Conservation (phyloP, 1,140 invertebrate genomes). For the Drosophila nikananu region DNA sequence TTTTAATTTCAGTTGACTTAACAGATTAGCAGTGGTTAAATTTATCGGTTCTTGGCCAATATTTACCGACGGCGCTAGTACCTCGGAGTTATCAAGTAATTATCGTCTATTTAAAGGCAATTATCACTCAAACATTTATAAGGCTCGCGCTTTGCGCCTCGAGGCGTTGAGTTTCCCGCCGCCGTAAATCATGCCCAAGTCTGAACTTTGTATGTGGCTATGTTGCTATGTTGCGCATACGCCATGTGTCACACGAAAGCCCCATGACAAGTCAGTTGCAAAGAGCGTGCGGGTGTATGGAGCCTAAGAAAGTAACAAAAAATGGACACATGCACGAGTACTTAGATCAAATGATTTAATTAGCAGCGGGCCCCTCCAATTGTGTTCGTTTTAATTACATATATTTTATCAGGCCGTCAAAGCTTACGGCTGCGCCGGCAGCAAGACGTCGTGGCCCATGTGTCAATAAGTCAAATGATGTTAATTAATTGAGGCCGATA, state of each 20-base stretch:
- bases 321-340: slow-evolving; percentile 35
- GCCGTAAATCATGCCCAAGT: slow-evolving; percentile 25
- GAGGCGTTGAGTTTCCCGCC: neutral
- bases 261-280: slow-evolving; percentile 64
- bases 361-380: slow-evolving; percentile 78
- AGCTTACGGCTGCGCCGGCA: slow-evolving; percentile 18
- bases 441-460: slow-evolving; percentile 35
- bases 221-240: slow-evolving; percentile 63
- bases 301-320: slow-evolving; percentile 20
- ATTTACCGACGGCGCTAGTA: slow-evolving; percentile 39
- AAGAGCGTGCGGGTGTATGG: slow-evolving; percentile 6
- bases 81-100: slow-evolving; percentile 39
- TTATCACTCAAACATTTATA: slow-evolving; percentile 34
- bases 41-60: slow-evolving; percentile 41
- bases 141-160: slow-evolving; percentile 20
- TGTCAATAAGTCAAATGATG: slow-evolving; percentile 83
- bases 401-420: slow-evolving; percentile 70
- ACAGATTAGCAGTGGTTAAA: slow-evolving; percentile 31
- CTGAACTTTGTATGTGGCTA: neutral
- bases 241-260: slow-evolving; percentile 52
- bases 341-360: slow-evolving; percentile 75
- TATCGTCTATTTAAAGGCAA: slow-evolving; percentile 51
- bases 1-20: slow-evolving; percentile 43
- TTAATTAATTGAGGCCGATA: slow-evolving; percentile 80
- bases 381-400: slow-evolving; percentile 78